Evolutionary conservation across 2,113 vertebrate species (phyloP).

Genomic region (Phoenicopterus ruber): DNA sequence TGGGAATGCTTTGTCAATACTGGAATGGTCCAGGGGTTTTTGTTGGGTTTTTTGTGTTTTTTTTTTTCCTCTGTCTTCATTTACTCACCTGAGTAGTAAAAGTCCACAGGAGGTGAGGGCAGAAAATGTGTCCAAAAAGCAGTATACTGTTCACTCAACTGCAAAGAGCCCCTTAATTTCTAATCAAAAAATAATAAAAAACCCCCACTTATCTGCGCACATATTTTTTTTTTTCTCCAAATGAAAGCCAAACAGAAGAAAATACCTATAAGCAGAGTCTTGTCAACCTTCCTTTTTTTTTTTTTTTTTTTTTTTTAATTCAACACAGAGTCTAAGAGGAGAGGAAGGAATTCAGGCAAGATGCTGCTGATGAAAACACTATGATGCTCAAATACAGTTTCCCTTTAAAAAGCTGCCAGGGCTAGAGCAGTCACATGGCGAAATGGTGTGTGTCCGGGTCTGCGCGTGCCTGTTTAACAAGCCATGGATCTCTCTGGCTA

Average conservation of each 20-base stretch:
- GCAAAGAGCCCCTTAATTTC: not conserved
- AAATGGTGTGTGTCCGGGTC: not conserved
- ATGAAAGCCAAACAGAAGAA: not conserved
- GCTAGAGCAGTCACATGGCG: conserved; percentile 29
- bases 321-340: not conserved
- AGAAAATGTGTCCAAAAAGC: not conserved
- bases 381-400: not conserved
- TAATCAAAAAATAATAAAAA: not conserved
- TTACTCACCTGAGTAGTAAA: not conserved
- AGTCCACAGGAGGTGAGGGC: not conserved
- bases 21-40: accelerated
- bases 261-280: not conserved
- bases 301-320: not conserved
- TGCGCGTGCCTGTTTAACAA: conserved; percentile 26
- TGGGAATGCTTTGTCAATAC: not conserved
- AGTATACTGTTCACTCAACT: not conserved
- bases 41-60: not conserved
- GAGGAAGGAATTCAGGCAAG: accelerated
- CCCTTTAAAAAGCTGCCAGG: not conserved
- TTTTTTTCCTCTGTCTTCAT: not conserved
- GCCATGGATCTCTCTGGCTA: conserved; percentile 24
- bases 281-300: not conserved
- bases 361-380: not conserved
- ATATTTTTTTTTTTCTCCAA: not conserved
- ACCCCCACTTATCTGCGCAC: accelerated